Evolutionary conservation across 2,888 invertebrate genomes (phyloP).

Genomic region (Tetranychus piercei): DNA sequence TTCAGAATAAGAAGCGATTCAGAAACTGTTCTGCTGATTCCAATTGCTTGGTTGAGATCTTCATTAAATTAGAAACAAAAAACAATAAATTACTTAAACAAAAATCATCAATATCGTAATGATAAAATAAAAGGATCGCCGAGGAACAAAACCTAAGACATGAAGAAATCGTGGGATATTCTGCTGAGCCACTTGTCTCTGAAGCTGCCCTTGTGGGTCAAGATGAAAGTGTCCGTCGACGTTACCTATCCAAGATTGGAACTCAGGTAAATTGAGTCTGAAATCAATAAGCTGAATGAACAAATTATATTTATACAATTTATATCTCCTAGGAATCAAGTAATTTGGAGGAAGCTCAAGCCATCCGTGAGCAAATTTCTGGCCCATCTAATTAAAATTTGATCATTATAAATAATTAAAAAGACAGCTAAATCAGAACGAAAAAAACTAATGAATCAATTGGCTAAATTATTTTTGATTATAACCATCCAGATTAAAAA

Average conservation of each 20-base stretch:
- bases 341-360: background rate
- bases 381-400: background rate
- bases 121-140: background rate
- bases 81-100: background rate
- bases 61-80: background rate
- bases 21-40: background rate
- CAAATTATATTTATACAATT: background rate
- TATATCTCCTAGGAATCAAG: background rate
- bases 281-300: background rate
- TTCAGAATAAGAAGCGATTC: background rate
- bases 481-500: too few relatives aligned
- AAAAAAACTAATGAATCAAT: too few relatives aligned
- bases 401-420: background rate
- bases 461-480: too few relatives aligned
- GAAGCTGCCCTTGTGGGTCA: background rate
- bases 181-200: background rate
- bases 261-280: background rate
- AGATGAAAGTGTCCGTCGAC: background rate
- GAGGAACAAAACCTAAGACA: background rate
- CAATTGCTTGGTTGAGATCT: conserved; percentile 1
- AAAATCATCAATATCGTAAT: background rate
- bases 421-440: too few relatives aligned
- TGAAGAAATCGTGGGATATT: background rate
- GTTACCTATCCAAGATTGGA: background rate
- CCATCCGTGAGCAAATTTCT: background rate